A percentile compares a stretch with the other conserved stretches of the same genome.
phyloP scores from a whole-genome alignment of 2,888 invertebrate genomes.

The Zhuqinia jingwanae region DNA sequence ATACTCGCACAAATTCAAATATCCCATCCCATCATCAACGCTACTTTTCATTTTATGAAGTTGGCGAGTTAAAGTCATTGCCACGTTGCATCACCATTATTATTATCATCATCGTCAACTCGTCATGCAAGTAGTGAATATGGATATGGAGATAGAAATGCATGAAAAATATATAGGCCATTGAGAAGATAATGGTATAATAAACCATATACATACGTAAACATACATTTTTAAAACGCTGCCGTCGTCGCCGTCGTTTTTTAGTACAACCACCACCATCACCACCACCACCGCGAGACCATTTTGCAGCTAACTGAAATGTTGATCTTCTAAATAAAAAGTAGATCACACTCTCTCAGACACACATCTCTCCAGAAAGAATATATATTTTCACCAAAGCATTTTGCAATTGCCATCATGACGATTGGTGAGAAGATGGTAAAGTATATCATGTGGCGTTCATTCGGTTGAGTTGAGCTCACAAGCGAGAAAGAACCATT shows the following conservation, averaged over 20 bases:
- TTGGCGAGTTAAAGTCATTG: constrained; percentile 53
- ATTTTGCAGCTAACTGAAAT: not conserved
- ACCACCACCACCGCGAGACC: no score
- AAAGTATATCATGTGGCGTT: constrained; percentile 56
- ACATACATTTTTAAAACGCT: not conserved
- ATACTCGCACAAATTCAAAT: no score
- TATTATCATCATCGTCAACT: not conserved
- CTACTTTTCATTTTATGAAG: constrained; percentile 48
- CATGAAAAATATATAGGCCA: not conserved
- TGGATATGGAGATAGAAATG: constrained; percentile 16
- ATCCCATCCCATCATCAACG: no score
- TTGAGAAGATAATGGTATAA: not conserved
- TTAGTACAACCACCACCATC: no score
- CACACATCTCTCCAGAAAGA: no score
- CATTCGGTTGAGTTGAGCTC: constrained; percentile 50
- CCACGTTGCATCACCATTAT: constrained; percentile 40
- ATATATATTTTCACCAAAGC: constrained; percentile 35
- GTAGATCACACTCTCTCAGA: no score
- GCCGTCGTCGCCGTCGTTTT: not conserved
- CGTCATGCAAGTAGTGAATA: not conserved
- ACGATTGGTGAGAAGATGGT: constrained; percentile 29
- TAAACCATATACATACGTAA: not conserved
- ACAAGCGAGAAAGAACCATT: constrained; percentile 20
- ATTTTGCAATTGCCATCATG: constrained; percentile 57
- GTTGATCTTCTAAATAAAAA: no score